Percentiles rank a stretch among this genome's conserved stretches.
Conservation (phyloP, 2,888 invertebrate species). For the Teleiodes luculella region DNA sequence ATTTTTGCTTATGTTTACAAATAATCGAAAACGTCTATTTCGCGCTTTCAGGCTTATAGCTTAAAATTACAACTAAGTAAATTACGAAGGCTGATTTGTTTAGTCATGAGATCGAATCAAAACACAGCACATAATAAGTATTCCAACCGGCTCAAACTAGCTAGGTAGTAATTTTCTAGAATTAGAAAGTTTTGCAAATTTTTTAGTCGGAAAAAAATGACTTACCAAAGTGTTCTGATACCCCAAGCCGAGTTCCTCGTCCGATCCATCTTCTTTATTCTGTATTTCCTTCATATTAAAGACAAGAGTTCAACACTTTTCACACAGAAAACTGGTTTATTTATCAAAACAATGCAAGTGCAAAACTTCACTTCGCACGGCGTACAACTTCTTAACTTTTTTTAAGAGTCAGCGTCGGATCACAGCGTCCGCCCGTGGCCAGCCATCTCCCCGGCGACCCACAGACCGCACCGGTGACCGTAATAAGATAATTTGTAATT, state of each 20-base stretch:
- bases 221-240: conserved; percentile 85
- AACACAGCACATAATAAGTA: neutral
- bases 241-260: conserved; percentile 83
- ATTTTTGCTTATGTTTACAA: no score
- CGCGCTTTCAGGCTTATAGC: no score
- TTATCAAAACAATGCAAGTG: conserved; percentile 52
- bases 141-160: neutral
- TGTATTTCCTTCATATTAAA: conserved; percentile 56
- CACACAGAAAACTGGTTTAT: conserved; percentile 43
- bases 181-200: conserved; percentile 50
- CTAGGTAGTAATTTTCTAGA: conserved; percentile 39
- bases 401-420: conserved; percentile 36
- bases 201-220: conserved; percentile 24
- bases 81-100: no score
- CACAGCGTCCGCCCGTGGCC: conserved; percentile 47
- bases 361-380: conserved; percentile 28
- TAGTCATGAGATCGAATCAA: neutral
- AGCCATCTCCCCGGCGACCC: conserved; percentile 44
- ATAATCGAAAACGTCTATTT: no score
- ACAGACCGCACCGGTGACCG: conserved; percentile 45
- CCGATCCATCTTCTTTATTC: conserved; percentile 67
- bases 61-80: no score
- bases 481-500: conserved; percentile 67
- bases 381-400: conserved; percentile 32
- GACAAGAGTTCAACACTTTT: conserved; percentile 35